Evolutionary conservation across 2,888 invertebrate genomes (phyloP).

Genomic region (Molorchus minor): DNA sequence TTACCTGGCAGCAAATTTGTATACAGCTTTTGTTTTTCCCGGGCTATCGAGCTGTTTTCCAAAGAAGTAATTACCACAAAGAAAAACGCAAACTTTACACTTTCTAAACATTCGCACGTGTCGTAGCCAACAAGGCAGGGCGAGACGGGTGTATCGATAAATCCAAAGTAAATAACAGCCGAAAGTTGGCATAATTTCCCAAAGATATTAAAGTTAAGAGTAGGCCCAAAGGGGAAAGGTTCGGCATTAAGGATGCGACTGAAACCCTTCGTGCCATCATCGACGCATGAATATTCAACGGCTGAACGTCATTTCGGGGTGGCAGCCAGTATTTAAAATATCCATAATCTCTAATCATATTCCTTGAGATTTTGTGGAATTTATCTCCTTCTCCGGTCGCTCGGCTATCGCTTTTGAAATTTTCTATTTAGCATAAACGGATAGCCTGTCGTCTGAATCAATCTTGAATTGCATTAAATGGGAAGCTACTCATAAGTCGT

Average conservation of each 20-base stretch:
- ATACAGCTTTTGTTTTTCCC: too few species aligned
- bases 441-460: constrained; percentile 28
- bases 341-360: constrained; percentile 59
- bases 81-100: too few species aligned
- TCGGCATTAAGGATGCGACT: constrained; percentile 50
- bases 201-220: constrained; percentile 46
- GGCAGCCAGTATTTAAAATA: constrained; percentile 57
- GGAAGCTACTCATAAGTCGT: too few species aligned
- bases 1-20: too few species aligned
- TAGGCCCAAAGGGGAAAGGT: constrained; percentile 31
- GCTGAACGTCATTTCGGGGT: constrained; percentile 55
- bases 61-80: too few species aligned
- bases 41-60: too few species aligned
- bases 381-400: constrained; percentile 38
- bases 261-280: constrained; percentile 52
- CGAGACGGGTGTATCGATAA: constrained; percentile 47
- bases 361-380: constrained; percentile 53
- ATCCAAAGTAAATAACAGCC: constrained; percentile 47
- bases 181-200: constrained; percentile 45
- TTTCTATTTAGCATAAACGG: constrained; percentile 40
- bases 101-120: too few species aligned
- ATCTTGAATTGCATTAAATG: constrained; percentile 22
- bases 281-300: constrained; percentile 57
- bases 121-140: too few species aligned
- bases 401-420: constrained; percentile 40